Evolutionary conservation across 2,113 vertebrate genomes (phyloP), one percentile per base, ranked within the genome.

Genomic region (Cryptomyrus ogoouensis): DNA sequence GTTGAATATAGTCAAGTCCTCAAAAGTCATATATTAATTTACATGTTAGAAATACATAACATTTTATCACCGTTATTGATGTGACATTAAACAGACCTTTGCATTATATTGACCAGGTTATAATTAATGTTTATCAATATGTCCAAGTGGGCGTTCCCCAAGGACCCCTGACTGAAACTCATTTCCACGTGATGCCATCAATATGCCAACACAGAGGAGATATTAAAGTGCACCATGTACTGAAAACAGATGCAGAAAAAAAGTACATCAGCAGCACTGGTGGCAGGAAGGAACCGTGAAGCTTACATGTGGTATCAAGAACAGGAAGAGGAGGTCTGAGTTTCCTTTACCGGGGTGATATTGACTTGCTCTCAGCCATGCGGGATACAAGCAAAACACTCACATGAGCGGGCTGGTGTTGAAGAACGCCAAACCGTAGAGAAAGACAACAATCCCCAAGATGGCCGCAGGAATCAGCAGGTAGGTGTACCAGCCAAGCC

Each of bases 401-500:
- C 92, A 98, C 98, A 98, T 99, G 90, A 99, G 95, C 89, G 97
- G 97, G 91, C 95, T 97, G 91, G 95, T 95, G 1, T 93, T 93
- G 90, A 97, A 98, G 74, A 96, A 94, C 0, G 96, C 93, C 0
- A 98, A 92, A 39, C 97, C 98, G n/a, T 96, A 96, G 15, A 97
- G 92, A 3, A 98, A 95, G 21, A 97, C 89, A 0, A 96, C 0
- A 42, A 97, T 9, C 27, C 98, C 98, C 0, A 90, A 77, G 13
- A 74, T 0, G 0, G 98, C 96, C 0, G 97, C 98, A 0, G 96
- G 92, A 0, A 95, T 46, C 92, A 99, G 95, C 95, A 98, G 91
- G 90, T 15, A 94, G 42, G 98, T 99, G 92, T 99, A 99, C 97
- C 97, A 99, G 89, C 96, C 96, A 12, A 99, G 95, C 98, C 98